Percentiles rank a stretch among this genome's conserved stretches.
Conservation (phyloP, 2,888 invertebrate species). For the Eupithecia inturbata region DNA sequence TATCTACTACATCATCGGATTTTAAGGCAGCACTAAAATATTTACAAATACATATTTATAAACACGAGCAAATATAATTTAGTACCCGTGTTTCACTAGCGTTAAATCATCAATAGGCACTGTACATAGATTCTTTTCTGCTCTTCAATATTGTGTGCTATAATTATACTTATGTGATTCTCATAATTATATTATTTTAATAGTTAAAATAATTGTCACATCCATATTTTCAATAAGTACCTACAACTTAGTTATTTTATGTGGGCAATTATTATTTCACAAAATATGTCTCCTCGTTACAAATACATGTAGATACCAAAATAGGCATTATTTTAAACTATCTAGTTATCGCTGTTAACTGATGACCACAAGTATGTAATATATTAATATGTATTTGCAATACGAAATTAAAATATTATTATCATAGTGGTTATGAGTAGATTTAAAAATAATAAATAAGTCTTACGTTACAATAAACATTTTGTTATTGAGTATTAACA, state of each 20-base stretch:
- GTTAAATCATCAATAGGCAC: conserved; percentile 11
- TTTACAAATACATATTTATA: not conserved
- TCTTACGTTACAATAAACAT: conserved; percentile 33
- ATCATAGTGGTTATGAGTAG: conserved; percentile 15
- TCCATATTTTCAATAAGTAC: conserved; percentile 31
- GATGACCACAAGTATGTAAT: conserved; percentile 28
- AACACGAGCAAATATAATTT: not conserved
- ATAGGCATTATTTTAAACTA: conserved; percentile 48
- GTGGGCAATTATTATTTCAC: conserved; percentile 79
- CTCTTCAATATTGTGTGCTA: conserved; percentile 28
- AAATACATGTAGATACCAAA: conserved; percentile 50
- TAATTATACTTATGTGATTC: conserved; percentile 24
- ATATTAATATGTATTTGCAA: conserved; percentile 39
- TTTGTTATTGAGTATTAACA: conserved; percentile 38
- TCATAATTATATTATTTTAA: conserved; percentile 27
- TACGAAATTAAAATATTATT: conserved; percentile 33
- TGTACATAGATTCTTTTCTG: conserved; percentile 24
- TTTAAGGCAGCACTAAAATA: conserved; percentile 7
- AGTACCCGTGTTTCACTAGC: not conserved
- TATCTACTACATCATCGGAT: not conserved
- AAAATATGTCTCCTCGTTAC: conserved; percentile 82
- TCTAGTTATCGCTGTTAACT: conserved; percentile 28
- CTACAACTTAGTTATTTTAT: conserved; percentile 53
- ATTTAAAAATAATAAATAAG: conserved; percentile 26
- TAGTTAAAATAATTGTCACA: conserved; percentile 32